Conservation (phyloP, 1,140 invertebrate species). For the Drosophila eugracilis region DNA sequence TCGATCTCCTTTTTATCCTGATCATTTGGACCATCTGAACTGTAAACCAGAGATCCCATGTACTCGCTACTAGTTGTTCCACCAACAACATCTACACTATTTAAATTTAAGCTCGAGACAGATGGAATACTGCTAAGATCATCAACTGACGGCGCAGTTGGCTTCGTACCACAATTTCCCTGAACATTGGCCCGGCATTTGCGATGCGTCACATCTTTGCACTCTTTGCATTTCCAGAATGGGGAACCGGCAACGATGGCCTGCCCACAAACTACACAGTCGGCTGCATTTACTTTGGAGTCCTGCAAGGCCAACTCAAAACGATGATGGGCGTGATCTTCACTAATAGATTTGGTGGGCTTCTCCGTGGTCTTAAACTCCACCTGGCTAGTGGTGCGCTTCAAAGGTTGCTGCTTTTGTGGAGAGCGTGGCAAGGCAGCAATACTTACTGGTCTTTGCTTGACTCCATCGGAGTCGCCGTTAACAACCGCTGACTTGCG, state of each 20-base stretch:
- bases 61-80: conserved; percentile 40
- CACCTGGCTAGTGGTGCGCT: conserved; percentile 60
- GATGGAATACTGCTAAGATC: conserved; percentile 33
- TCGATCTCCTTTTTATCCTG: conserved; percentile 49
- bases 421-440: conserved; percentile 56
- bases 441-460: conserved; percentile 55
- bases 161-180: conserved; percentile 52
- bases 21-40: conserved; percentile 11
- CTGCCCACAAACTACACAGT: conserved; percentile 65
- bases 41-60: conserved; percentile 61
- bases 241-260: conserved; percentile 61
- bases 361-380: conserved; percentile 36
- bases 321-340: conserved; percentile 57
- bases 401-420: conserved; percentile 43
- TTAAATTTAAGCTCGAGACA: conserved; percentile 45
- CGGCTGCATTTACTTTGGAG: conserved; percentile 21
- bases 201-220: conserved; percentile 68
- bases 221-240: conserved; percentile 81
- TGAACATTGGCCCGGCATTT: conserved; percentile 70
- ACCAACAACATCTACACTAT: conserved; percentile 24
- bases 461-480: conserved; percentile 25
- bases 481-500: conserved; percentile 25
- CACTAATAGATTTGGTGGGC: neutral
- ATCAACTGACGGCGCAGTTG: conserved; percentile 16
- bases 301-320: conserved; percentile 77